Percentiles rank a stretch among this genome's conserved stretches.
Evolutionary conservation across 2,113 vertebrate species (phyloP).

Genomic region (Cyanoliseus patagonus): DNA sequence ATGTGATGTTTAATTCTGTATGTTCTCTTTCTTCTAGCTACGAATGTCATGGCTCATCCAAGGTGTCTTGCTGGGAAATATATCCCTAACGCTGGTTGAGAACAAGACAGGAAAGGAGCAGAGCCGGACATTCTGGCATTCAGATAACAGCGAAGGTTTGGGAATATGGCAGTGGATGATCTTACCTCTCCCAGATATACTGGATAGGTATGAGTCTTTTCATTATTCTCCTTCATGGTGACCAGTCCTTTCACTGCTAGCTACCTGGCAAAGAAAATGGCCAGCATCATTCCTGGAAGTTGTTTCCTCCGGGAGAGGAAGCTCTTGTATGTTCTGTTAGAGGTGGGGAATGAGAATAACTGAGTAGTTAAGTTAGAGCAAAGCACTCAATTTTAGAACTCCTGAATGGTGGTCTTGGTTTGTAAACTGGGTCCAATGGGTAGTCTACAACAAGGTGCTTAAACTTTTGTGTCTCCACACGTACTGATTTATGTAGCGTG

Average conservation of each 20-base stretch:
- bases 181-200: conserved; percentile 83
- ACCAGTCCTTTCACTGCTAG: not conserved
- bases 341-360: not conserved
- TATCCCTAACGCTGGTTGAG: conserved; percentile 86
- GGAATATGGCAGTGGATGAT: conserved; percentile 83
- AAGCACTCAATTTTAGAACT: not conserved
- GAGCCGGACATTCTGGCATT: conserved; percentile 82
- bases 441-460: not conserved
- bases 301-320: not conserved
- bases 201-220: conserved; percentile 83
- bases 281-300: not conserved
- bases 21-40: conserved; percentile 76
- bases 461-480: not conserved
- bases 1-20: not conserved
- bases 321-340: not conserved
- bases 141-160: conserved; percentile 64
- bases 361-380: not conserved
- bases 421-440: not conserved
- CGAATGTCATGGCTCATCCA: conserved; percentile 86
- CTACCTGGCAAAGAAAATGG: not conserved
- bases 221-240: not conserved
- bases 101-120: conserved; percentile 89
- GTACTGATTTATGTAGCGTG: not conserved
- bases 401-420: not conserved
- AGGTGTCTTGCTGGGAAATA: conserved; percentile 78